These are phyloP conservation scores for Clunio marinus DNA, from an alignment of 2,888 invertebrate genomes.

Conservation along the genomic window DNA sequence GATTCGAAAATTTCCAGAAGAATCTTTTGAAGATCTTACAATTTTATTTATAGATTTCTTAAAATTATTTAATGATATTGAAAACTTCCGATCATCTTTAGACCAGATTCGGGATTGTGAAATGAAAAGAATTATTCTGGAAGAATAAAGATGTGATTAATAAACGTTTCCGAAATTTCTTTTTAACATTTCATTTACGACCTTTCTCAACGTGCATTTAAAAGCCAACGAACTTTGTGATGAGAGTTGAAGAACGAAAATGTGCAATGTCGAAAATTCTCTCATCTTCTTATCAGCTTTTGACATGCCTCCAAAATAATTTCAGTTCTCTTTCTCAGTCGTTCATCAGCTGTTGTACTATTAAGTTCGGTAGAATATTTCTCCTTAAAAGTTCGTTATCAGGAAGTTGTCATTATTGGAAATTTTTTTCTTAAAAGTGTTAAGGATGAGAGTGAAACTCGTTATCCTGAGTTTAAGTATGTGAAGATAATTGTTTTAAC, in stretches of 20 bases:
- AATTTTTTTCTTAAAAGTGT: not conserved
- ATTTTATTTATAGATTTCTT: conserved; percentile 24
- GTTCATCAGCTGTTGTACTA: conserved; percentile 1
- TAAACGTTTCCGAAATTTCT: not conserved
- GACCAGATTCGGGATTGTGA: conserved; percentile 13
- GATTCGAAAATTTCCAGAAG: conserved; percentile 14
- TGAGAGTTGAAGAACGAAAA: not conserved
- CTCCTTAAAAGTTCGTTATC: conserved; percentile 15
- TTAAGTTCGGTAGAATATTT: not conserved
- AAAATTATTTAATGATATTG: not conserved
- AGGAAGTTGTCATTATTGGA: conserved; percentile 2
- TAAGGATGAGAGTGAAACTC: not conserved
- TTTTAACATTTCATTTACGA: too few relatives aligned
- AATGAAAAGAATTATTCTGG: conserved; percentile 25
- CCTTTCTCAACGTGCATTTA: not conserved
- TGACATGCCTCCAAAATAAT: conserved; percentile 30
- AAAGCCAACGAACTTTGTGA: not conserved
- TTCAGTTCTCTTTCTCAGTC: conserved; percentile 19
- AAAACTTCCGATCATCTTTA: not conserved
- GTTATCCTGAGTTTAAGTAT: conserved; percentile 13
- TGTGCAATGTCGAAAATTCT: not conserved
- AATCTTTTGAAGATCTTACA: not conserved
- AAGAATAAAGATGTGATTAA: not conserved
- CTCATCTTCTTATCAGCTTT: not conserved
- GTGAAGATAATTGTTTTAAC: too few relatives aligned